A percentile compares a stretch with the other conserved stretches of the same genome.
These are phyloP conservation scores for Nyctibius grandis DNA, from an alignment of 2,797 vertebrate genomes.

Conservation along the genomic window DNA sequence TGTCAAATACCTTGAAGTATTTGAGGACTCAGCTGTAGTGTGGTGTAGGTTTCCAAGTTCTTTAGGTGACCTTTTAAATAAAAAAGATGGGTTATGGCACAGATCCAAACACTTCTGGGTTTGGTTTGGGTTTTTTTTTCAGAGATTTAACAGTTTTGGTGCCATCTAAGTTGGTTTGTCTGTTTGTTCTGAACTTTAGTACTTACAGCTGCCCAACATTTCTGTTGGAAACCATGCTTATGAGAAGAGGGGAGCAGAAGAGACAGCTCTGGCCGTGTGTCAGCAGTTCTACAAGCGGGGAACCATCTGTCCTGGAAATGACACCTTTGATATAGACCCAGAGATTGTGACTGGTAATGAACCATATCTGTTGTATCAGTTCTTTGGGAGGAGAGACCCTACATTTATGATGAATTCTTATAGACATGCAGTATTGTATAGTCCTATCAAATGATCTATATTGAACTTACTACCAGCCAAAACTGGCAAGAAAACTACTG, in stretches of 20 bases:
- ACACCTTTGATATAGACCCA: conserved; percentile 90
- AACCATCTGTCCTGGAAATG: conserved; percentile 83
- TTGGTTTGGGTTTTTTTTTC: not conserved
- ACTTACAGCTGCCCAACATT: conserved; percentile 80
- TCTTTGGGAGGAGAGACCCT: not conserved
- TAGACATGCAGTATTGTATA: not conserved
- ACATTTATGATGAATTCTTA: not conserved
- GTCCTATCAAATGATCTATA: not conserved
- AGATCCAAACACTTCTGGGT: not conserved
- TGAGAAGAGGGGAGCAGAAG: conserved; percentile 69
- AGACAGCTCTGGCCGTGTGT: conserved; percentile 83
- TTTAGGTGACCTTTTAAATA: not conserved
- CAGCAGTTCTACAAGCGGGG: conserved; percentile 85
- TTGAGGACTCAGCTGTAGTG: not conserved
- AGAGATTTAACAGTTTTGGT: not conserved
- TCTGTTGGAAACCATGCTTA: conserved; percentile 89
- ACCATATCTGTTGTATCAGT: not conserved
- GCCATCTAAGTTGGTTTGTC: not conserved
- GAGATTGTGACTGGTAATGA: conserved; percentile 84
- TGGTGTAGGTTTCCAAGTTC: not conserved
- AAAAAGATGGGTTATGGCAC: not conserved
- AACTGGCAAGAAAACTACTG: not conserved
- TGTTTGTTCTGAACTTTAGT: conserved; percentile 73
- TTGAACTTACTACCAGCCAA: not conserved
- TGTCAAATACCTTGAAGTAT: not conserved